Conservation (phyloP, 1,140 invertebrate genomes). For the Pemphigus obesinymphae region DNA sequence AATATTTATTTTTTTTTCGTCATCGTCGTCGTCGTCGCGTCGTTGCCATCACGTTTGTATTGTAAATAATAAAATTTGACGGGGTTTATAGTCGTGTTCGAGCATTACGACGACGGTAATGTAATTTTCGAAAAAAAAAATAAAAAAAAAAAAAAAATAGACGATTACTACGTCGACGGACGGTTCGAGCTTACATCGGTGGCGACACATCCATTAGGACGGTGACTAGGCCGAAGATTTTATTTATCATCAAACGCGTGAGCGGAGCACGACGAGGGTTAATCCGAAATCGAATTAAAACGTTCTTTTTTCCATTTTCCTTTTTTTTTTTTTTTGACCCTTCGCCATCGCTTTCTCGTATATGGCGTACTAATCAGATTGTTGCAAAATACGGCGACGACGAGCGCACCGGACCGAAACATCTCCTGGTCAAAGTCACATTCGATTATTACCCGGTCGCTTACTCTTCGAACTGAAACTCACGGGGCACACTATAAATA, state of each 20-base stretch:
- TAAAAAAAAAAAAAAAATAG: not conserved
- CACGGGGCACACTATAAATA: too few relatives aligned
- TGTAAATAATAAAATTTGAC: not conserved
- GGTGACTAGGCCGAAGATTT: slow-evolving; percentile 25
- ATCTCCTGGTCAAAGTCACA: too few relatives aligned
- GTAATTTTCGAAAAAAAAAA: not conserved
- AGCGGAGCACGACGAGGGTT: not conserved
- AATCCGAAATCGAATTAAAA: slow-evolving; percentile 31
- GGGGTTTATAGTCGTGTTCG: not conserved
- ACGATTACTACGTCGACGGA: not conserved
- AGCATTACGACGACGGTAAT: not conserved
- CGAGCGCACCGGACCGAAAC: too few relatives aligned
- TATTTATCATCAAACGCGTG: slow-evolving; percentile 21
- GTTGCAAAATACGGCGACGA: not conserved
- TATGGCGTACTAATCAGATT: not conserved
- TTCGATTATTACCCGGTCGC: too few relatives aligned
- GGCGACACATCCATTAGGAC: slow-evolving; percentile 16
- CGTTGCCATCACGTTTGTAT: not conserved
- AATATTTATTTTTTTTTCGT: not conserved
- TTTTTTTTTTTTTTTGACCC: not conserved
- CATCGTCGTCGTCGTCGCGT: not conserved
- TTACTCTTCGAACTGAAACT: too few relatives aligned
- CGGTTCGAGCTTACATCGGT: not conserved
- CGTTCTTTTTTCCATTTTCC: not conserved
- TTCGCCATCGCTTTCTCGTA: too few relatives aligned